A percentile compares a stretch with the other conserved stretches of the same genome.
Evolutionary conservation across 2,888 invertebrate species (phyloP).

Genomic region (Heliconius erato): DNA sequence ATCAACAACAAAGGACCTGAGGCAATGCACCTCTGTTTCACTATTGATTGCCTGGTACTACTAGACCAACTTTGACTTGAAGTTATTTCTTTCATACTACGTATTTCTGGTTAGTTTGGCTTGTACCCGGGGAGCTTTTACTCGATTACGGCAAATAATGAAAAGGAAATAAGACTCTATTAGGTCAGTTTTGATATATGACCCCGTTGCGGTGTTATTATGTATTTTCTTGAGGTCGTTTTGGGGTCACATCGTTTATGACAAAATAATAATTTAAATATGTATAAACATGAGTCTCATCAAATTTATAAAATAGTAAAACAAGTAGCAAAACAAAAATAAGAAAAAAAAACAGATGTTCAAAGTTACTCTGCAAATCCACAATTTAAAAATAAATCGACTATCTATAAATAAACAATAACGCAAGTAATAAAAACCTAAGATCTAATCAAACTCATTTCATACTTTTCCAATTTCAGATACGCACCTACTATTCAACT

Average conservation of each 20-base stretch:
- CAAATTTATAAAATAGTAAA: no score
- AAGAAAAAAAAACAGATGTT: no score
- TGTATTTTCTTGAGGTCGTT: neutral
- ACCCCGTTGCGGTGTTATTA: neutral
- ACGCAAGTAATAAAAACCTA: neutral
- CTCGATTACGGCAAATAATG: neutral
- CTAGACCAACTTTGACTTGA: conserved; percentile 16
- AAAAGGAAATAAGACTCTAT: conserved; percentile 1
- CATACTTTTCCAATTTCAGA: conserved; percentile 29
- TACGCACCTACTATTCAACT: conserved; percentile 19
- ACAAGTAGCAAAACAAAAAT: no score
- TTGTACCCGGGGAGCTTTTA: conserved; percentile 4
- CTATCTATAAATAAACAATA: neutral
- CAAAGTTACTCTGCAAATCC: neutral
- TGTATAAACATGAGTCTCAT: no score
- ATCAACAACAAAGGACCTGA: conserved; percentile 45
- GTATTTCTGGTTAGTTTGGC: conserved; percentile 12
- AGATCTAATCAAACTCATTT: conserved; percentile 15
- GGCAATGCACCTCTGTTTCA: conserved; percentile 43
- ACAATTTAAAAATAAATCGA: neutral
- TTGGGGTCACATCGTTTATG: no score
- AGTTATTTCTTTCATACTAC: conserved; percentile 22
- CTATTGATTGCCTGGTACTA: conserved; percentile 44
- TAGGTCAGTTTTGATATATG: conserved; percentile 16
- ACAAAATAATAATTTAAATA: no score